These are phyloP conservation scores for Squalus acanthias DNA, from an alignment of 2,797 vertebrate genomes.

Conservation along the genomic window DNA sequence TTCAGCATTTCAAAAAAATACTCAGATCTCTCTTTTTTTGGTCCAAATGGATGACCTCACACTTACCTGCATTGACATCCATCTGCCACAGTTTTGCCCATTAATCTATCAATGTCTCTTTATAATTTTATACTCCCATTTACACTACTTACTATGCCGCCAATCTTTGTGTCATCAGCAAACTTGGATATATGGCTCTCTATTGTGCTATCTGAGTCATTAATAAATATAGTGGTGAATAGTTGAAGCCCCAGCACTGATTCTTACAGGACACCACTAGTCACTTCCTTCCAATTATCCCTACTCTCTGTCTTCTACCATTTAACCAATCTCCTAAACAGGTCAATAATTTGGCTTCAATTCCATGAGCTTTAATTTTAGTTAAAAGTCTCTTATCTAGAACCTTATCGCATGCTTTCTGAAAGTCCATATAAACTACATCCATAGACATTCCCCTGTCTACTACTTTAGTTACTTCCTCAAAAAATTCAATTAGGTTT, in stretches of 20 bases:
- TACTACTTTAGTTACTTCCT: not conserved
- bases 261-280: not conserved
- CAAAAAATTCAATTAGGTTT: no score
- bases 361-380: not conserved
- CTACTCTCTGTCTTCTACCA: not conserved
- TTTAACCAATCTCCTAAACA: not conserved
- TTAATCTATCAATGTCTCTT: not conserved
- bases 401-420: constrained; percentile 1
- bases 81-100: not conserved
- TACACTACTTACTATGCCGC: not conserved
- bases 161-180: not conserved
- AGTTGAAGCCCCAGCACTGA: not conserved
- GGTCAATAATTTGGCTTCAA: not conserved
- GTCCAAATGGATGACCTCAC: not conserved
- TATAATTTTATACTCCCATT: not conserved
- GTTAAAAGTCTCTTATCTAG: not conserved
- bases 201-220: not conserved
- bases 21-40: not conserved
- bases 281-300: not conserved
- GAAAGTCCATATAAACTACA: not conserved
- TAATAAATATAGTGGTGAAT: not conserved
- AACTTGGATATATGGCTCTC: not conserved
- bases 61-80: not conserved
- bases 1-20: not conserved
- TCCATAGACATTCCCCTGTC: not conserved